Base-by-base conservation (phyloP, 2,888 invertebrate species). In the Apamea crenata region DNA sequence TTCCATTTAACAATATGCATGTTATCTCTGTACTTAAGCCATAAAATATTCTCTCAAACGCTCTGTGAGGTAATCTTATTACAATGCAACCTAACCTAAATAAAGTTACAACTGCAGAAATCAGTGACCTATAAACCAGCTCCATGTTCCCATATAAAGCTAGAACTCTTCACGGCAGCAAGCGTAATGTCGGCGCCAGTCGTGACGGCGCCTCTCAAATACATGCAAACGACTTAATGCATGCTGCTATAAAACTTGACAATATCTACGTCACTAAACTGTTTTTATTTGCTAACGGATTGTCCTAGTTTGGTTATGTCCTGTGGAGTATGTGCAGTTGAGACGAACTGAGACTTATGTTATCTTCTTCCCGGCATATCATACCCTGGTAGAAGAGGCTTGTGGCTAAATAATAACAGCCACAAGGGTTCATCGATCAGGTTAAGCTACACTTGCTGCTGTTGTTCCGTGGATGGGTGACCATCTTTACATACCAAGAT, bases 211-310 rank as follows among this genome's bases (percentile, higher is more conserved):
- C 89, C 90, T 78, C 72, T 76, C 80, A 74, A 87, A 86, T 87
- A 76, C 78, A 90, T 89, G 87, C 89, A 89, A 90, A 90, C 89
- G 88, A 88, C 85, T 77, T 77, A 86, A 81, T 83, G 83, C 84
- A 88, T 84, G 77, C 63, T 70, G 82, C 82, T 71, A 83, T 89
- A 88, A 87, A 89, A 88, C 89, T 89, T 86, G 76, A 90, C 86
- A 88, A 83, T 81, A 83, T 78, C 44, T 68, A 63, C 71, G 82
- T 81, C 82, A 81, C 80, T 82, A 71, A 82, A 77, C 74, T 78
- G 88, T 82, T 88, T 83, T 87, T 88, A 89, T 87, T 84, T 85
- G 85, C 69, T 72, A 74, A 72, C 68, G 75, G 87, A 84, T 84
- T 85, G 85, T 70, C 74, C 81, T 72, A 67, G 66, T 77, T 80